Base-by-base conservation (phyloP, 2,888 invertebrate species). In the Drosophila multiciliata region DNA sequence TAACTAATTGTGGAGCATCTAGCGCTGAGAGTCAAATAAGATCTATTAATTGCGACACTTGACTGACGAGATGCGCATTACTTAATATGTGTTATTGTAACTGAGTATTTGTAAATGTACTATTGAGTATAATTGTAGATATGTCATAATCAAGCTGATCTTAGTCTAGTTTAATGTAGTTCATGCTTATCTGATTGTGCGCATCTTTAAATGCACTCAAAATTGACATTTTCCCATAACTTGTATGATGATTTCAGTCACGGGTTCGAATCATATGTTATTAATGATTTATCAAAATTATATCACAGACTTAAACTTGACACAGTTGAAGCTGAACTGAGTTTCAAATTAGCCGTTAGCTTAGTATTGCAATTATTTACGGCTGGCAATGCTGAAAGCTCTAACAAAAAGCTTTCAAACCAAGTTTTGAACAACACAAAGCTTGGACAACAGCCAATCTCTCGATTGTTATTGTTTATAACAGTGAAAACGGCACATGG, bases 1-100 rank as follows among this genome's bases (percentile, higher is more conserved):
- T 91, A 67, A 73, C 40, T 38, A 84, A 85, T 88, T 68, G 54
- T 66, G 40, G 57, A 69, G 73, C 81, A 80, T 75, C 75, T 65
- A 49, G 54, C 40, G 32, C 20, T 40, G 35, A 33, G 20, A 59
- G 9, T 20, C 23, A 33, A 29, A 33, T 32, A 53, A 26, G 29
- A 40, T n/a, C 9, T 9, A 66, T 48, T 48, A 52, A 38, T 35
- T 58, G 15, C 53, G 20, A 42, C 50, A 57, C 32, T 67, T 54
- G 77, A n/a, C 38, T 65, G 53, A 64, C 67, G 26, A 67, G 65
- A 58, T 57, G 66, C 23, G 50, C 32, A 38, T 64, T 15, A 15
- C 12, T 45, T 23, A 64, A 54, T 64, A 33, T 69, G 29, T 26
- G 12, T 45, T 29, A 12, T 45, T 38, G 11, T 45, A n/a, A 29